Evolutionary conservation across 2,888 invertebrate genomes (phyloP).

Genomic region (Sinhomidia bicolor): DNA sequence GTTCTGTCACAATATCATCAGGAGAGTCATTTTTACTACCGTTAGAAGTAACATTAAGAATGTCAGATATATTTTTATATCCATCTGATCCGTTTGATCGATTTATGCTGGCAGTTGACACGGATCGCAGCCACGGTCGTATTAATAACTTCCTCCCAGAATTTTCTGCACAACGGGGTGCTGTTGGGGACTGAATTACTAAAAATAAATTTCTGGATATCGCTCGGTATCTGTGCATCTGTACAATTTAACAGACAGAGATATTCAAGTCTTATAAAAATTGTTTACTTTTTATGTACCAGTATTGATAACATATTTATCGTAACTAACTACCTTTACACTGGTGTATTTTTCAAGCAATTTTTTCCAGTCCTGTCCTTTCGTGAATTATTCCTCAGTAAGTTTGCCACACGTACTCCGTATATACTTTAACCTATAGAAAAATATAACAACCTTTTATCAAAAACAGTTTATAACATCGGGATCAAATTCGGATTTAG

Average conservation of each 20-base stretch:
- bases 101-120: not conserved
- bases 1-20: not conserved
- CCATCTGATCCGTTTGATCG: conserved; percentile 14
- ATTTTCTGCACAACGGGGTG: not conserved
- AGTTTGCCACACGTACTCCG: too few species aligned
- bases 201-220: conserved; percentile 67
- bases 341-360: too few species aligned
- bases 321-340: too few species aligned
- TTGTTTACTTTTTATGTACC: not conserved
- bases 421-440: too few species aligned
- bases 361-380: too few species aligned
- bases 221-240: conserved; percentile 71
- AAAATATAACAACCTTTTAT: too few species aligned
- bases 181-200: conserved; percentile 7
- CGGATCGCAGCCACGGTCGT: conserved; percentile 38
- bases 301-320: not conserved
- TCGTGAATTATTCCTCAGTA: too few species aligned
- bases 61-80: conserved; percentile 70
- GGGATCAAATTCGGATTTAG: too few species aligned
- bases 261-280: not conserved
- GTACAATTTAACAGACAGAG: conserved; percentile 12
- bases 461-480: too few species aligned
- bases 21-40: conserved; percentile 15
- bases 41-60: conserved; percentile 68
- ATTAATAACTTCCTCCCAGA: not conserved